Evolutionary conservation across 2,888 invertebrate species (phyloP), one percentile per base, ranked within the genome.

Genomic region (Linyphia triangularis): DNA sequence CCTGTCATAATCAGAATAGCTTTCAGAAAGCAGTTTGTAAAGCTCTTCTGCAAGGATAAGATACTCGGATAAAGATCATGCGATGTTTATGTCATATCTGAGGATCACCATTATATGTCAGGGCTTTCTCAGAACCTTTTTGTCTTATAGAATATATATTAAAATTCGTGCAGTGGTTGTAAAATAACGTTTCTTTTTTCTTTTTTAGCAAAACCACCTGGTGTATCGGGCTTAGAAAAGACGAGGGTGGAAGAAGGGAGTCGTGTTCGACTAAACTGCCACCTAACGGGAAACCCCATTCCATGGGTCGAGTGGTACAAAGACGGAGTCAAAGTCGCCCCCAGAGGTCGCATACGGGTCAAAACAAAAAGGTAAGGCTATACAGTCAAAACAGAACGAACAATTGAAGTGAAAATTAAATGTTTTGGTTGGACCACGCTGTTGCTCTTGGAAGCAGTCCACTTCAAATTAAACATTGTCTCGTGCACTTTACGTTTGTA

Each of bases 231-330:
- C 28, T 78, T 89, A 3, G 59, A 89, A 22, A 84, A 79, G 5
- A 65, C 67, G 37, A 28, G 59, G 7, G 78, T 73, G 28, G 73
- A 65, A 24, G 84, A 84, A 37, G 79, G 79, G 22, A 73, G 65
- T 6, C 61, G 63, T 37, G 72, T 78, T 13, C 83, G 83, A 40
- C 40, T 84, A 10, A 61, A 72, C 37, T 89, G 89, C 65, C 83
- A 79, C 22, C 73, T 89, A 16, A 67, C 78, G 43, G 89, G 89
- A 22, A 84, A 84, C 26, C 89, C 89, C 26, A 79, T 89, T 67
- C 89, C 89, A 61, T 89, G 89, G 89, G 84, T 84, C 59, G 84
- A 84, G 61, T 91, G 91, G 91, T 90, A 81, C 85, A 91, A 91
- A 63, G 90, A 91, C 75, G 90, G 90, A 24, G 89, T 90, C 57